A percentile compares a stretch with the other conserved stretches of the same genome.
phyloP scores from a whole-genome alignment of 1,140 invertebrate genomes.

The Drosophila santomea region DNA sequence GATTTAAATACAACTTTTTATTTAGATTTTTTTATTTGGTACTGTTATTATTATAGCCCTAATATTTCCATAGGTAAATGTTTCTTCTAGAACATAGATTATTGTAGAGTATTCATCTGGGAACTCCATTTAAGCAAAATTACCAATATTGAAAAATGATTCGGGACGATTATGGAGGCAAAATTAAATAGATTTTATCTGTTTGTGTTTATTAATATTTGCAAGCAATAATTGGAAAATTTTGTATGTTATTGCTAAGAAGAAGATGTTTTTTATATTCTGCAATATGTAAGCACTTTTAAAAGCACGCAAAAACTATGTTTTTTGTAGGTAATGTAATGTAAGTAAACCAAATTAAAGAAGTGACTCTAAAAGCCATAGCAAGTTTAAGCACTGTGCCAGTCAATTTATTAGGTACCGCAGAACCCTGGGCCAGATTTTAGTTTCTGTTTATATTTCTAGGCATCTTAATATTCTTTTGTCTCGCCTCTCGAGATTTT shows the following conservation, averaged over 20 bases:
- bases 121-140: background rate
- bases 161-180: background rate
- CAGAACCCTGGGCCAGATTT: constrained; percentile 4
- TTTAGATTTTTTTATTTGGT: no score
- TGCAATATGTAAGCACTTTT: no score
- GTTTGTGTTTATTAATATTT: background rate
- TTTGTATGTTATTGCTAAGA: background rate
- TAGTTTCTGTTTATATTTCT: constrained; percentile 6
- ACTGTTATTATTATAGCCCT: background rate
- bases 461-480: constrained; percentile 24
- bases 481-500: constrained; percentile 31
- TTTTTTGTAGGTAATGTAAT: no score
- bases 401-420: background rate
- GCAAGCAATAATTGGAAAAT: background rate
- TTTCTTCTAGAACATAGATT: no score
- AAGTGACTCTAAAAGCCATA: background rate
- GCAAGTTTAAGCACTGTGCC: background rate
- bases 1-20: background rate
- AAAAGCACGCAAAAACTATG: no score
- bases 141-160: background rate
- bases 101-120: background rate
- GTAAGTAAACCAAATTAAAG: no score
- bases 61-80: no score
- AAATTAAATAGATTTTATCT: background rate
- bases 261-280: no score